phyloP scores from a whole-genome alignment of 92 coral and sea anemone species.

The Parazoanthus swiftii region DNA sequence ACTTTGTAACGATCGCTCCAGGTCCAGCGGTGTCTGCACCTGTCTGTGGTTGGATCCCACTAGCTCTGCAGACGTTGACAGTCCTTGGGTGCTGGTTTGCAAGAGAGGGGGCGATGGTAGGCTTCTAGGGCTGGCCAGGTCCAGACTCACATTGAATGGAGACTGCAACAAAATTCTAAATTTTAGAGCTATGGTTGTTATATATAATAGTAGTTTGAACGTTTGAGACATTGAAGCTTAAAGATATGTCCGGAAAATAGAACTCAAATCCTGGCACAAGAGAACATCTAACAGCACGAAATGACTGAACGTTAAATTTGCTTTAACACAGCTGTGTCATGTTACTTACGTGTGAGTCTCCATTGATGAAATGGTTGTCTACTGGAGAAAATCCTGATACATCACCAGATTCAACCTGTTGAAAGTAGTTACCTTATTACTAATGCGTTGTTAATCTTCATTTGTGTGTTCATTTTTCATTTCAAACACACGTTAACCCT shows the following conservation, averaged over 20 bases:
- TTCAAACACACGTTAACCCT: no score
- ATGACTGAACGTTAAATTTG: no score
- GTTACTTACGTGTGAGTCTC: conserved; percentile 20
- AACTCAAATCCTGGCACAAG: no score
- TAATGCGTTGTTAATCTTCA: not conserved
- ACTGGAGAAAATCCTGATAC: conserved; percentile 25
- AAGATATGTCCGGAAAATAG: no score
- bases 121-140: conserved; percentile 64
- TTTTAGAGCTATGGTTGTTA: not conserved
- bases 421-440: not conserved
- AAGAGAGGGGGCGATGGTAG: conserved; percentile 89
- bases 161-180: conserved; percentile 26
- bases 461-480: no score
- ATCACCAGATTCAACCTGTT: not conserved
- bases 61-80: conserved; percentile 84
- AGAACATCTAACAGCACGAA: no score
- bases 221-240: no score
- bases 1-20: conserved; percentile 34
- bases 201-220: no score
- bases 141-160: conserved; percentile 44
- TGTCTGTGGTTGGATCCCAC: conserved; percentile 80
- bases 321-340: not conserved
- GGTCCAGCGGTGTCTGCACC: conserved; percentile 52
- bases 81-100: conserved; percentile 74
- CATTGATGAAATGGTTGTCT: conserved; percentile 37